phyloP scores from a whole-genome alignment of 2,797 vertebrate species.

The Cirrhinus mrigala region DNA sequence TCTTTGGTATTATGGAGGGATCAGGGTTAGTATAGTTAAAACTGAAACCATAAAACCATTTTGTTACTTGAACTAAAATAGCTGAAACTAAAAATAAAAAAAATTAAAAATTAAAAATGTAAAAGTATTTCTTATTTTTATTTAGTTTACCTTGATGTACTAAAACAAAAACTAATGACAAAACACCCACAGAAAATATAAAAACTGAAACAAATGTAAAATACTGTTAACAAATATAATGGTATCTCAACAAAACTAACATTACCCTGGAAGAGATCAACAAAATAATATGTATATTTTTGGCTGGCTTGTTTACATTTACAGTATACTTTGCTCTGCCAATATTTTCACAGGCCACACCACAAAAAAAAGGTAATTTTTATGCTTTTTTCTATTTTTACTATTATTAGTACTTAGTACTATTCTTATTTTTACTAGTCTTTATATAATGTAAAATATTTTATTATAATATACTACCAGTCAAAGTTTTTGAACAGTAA shows the following conservation, averaged over 20 bases:
- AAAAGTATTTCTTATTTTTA: too few species aligned
- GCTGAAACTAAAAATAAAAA: too few species aligned
- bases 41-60: not conserved
- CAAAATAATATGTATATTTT: too few species aligned
- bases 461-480: too few species aligned
- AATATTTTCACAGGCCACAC: not conserved
- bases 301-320: not conserved
- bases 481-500: too few species aligned
- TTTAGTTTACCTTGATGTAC: too few species aligned
- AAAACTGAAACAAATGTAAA: not conserved
- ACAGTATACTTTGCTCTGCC: not conserved
- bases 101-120: too few species aligned
- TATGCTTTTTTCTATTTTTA: not conserved
- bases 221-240: not conserved
- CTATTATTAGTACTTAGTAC: too few species aligned
- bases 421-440: too few species aligned
- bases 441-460: too few species aligned
- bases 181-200: too few species aligned
- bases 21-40: not conserved
- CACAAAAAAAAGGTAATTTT: not conserved
- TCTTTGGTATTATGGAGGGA: not conserved
- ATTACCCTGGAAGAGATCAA: not conserved
- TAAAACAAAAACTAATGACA: too few species aligned
- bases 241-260: not conserved
- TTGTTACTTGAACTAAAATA: not conserved